These are phyloP conservation scores for Mesochorus sp. DNA, from an alignment of 2,888 invertebrate genomes.

Conservation along the genomic window DNA sequence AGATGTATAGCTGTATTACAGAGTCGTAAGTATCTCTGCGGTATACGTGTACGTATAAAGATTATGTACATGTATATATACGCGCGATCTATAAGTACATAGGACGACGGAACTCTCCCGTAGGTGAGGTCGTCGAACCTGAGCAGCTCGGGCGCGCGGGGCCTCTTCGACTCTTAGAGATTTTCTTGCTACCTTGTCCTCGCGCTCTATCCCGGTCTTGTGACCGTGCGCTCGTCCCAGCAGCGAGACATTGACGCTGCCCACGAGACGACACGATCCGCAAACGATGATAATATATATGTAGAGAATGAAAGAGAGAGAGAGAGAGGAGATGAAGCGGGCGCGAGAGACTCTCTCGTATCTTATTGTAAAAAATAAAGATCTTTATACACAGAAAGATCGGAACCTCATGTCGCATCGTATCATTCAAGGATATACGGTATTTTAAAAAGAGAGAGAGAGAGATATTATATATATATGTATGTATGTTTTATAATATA, in stretches of 20 bases:
- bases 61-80: not conserved
- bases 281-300: conserved; percentile 35
- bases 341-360: not conserved
- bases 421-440: not conserved
- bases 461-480: conserved; percentile 10
- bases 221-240: conserved; percentile 3
- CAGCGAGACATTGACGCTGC: conserved; percentile 48
- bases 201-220: conserved; percentile 21
- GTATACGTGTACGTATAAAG: conserved; percentile 5
- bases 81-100: conserved; percentile 11
- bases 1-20: conserved; percentile 6
- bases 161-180: conserved; percentile 52
- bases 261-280: conserved; percentile 48
- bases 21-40: not conserved
- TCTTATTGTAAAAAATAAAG: conserved; percentile 18
- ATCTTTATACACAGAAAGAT: conserved; percentile 6
- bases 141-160: too few relatives aligned
- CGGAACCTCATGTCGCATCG: not conserved
- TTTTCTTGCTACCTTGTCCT: conserved; percentile 51
- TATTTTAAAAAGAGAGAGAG: not conserved
- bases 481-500: conserved; percentile 28
- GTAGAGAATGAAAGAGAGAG: conserved; percentile 16
- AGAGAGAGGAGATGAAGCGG: conserved; percentile 1
- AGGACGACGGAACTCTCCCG: conserved; percentile 47
- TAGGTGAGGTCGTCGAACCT: conserved; percentile 62